A percentile compares a stretch with the other conserved stretches of the same genome.
Evolutionary conservation across 1,140 invertebrate genomes (phyloP).

Genomic region (Caerostris darwini): DNA sequence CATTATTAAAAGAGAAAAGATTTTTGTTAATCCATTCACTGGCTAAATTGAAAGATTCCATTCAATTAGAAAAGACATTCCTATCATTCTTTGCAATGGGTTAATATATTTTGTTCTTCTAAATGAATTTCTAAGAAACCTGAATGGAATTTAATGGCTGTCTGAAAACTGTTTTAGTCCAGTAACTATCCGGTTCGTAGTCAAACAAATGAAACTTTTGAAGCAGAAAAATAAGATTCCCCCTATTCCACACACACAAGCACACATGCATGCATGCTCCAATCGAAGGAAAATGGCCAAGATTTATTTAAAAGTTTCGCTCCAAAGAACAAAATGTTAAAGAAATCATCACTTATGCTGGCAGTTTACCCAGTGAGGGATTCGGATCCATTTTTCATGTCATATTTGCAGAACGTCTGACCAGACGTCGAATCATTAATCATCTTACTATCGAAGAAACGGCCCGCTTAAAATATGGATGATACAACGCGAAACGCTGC

Average conservation of each 20-base stretch:
- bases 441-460: not conserved
- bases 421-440: slow-evolving; percentile 17
- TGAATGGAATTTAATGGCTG: not conserved
- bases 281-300: not conserved
- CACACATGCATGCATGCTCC: no score
- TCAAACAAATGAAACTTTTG: no score
- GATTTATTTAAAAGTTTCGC: slow-evolving; percentile 8
- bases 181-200: not conserved
- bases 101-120: no score
- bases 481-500: not conserved
- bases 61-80: no score
- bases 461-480: slow-evolving; percentile 49
- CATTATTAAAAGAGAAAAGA: no score
- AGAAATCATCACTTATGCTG: slow-evolving; percentile 18
- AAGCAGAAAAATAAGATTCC: no score
- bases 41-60: no score
- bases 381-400: slow-evolving; percentile 37
- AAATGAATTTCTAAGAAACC: no score
- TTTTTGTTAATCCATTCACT: no score
- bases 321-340: slow-evolving; percentile 13
- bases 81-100: no score
- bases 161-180: not conserved
- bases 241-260: no score
- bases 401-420: slow-evolving; percentile 16
- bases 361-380: not conserved